Percentiles rank a stretch among this genome's conserved stretches.
Conservation (phyloP, 2,797 vertebrate species). For the Sphaeramia orbicularis region DNA sequence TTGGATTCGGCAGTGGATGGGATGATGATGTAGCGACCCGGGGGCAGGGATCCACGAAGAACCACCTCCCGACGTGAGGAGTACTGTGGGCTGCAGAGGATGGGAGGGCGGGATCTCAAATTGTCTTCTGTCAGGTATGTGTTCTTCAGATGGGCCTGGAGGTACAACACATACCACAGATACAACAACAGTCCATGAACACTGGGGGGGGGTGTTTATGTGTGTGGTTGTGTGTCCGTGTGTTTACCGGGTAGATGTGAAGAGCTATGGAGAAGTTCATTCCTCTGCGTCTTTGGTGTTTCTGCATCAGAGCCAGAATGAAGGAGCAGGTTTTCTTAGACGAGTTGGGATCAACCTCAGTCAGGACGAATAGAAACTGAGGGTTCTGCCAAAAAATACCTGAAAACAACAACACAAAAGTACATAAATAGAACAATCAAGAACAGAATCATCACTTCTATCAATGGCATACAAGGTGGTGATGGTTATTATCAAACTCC, state of each 20-base stretch:
- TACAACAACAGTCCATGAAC: neutral
- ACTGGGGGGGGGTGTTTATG: constrained; percentile 12
- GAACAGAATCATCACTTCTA: neutral
- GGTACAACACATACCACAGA: neutral
- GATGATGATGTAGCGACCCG: constrained; percentile 83
- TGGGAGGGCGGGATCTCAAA: constrained; percentile 8
- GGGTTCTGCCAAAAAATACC: constrained; percentile 78
- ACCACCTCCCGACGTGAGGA: constrained; percentile 74
- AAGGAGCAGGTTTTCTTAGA: constrained; percentile 76
- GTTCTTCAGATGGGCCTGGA: constrained; percentile 59
- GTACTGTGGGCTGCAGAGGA: constrained; percentile 41
- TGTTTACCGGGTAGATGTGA: constrained; percentile 79
- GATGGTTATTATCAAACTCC: too few species aligned
- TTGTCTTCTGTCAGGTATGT: constrained; percentile 62
- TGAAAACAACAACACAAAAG: constrained; percentile 44
- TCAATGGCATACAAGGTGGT: too few species aligned
- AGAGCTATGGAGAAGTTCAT: constrained; percentile 61
- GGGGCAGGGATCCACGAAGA: constrained; percentile 71
- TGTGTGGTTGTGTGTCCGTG: constrained; percentile 36
- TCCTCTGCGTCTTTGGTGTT: constrained; percentile 73
- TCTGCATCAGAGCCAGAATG: constrained; percentile 86
- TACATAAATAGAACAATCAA: constrained; percentile 7
- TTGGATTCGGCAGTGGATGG: constrained; percentile 67
- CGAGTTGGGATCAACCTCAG: constrained; percentile 54
- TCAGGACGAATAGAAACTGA: constrained; percentile 77